These are phyloP conservation scores for Phataginus tricuspis DNA, from an alignment of 2,797 vertebrate genomes.

Conservation along the genomic window DNA sequence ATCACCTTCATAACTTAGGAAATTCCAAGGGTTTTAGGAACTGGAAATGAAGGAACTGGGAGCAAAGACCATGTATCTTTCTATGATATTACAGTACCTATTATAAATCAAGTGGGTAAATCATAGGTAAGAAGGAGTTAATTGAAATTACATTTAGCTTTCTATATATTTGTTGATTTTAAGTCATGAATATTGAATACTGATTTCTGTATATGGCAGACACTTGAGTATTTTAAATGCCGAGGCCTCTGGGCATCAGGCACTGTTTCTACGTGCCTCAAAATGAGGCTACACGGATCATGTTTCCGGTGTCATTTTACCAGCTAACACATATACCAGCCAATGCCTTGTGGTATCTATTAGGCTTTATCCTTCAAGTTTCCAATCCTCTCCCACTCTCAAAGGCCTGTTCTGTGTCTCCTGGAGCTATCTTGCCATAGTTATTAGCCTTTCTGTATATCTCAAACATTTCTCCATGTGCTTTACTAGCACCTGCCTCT, in stretches of 20 bases:
- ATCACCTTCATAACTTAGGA: background rate
- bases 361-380: background rate
- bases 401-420: background rate
- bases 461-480: background rate
- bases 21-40: slow-evolving; percentile 32
- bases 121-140: background rate
- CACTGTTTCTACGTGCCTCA: background rate
- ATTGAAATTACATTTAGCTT: background rate
- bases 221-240: background rate
- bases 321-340: background rate
- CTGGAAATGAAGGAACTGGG: background rate
- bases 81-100: background rate
- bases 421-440: background rate
- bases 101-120: background rate
- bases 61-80: background rate
- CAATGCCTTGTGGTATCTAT: background rate
- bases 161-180: background rate
- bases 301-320: background rate
- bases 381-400: background rate
- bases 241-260: background rate
- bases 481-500: background rate
- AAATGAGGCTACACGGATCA: background rate
- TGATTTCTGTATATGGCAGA: background rate
- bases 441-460: background rate
- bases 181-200: background rate